Evolutionary conservation across 2,888 invertebrate genomes (phyloP).

Genomic region (Mesorhabditis belari): DNA sequence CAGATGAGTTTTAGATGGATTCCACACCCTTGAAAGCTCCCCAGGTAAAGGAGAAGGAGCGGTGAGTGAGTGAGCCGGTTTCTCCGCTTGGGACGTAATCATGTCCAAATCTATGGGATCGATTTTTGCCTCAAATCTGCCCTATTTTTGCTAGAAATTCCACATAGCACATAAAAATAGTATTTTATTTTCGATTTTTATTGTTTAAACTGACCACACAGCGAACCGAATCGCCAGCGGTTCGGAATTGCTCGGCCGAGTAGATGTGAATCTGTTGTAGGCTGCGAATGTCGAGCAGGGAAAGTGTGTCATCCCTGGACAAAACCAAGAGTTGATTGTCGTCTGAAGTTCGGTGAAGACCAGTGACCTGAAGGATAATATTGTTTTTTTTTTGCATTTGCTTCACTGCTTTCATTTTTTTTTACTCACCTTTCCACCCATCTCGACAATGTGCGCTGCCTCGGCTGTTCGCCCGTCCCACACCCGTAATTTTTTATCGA

Average conservation of each 20-base stretch:
- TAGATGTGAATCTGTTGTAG: constrained; percentile 82
- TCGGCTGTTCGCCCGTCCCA: constrained; percentile 81
- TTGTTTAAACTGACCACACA: constrained; percentile 66
- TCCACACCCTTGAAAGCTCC: no score
- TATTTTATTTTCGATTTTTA: constrained; percentile 64
- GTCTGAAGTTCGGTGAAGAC: constrained; percentile 63
- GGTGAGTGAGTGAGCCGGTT: no score
- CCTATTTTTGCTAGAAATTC: no score
- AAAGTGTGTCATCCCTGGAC: constrained; percentile 87
- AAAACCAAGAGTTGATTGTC: constrained; percentile 81
- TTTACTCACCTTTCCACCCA: constrained; percentile 81
- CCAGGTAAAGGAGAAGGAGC: no score
- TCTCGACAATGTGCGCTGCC: constrained; percentile 69
- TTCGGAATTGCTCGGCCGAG: constrained; percentile 20
- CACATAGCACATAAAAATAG: no score
- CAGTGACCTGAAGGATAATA: background rate
- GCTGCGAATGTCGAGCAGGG: constrained; percentile 82
- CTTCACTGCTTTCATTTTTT: no score
- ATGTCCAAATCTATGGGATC: no score
- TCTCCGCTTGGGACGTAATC: no score
- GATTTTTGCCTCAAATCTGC: no score
- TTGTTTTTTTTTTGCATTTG: no score
- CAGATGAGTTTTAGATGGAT: no score
- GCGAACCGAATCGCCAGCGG: background rate
- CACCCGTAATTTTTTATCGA: constrained; percentile 87